A percentile compares a stretch with the other conserved stretches of the same genome.
Evolutionary conservation across 2,113 vertebrate genomes (phyloP).

Genomic region (Ptilorrhoa leucosticta): DNA sequence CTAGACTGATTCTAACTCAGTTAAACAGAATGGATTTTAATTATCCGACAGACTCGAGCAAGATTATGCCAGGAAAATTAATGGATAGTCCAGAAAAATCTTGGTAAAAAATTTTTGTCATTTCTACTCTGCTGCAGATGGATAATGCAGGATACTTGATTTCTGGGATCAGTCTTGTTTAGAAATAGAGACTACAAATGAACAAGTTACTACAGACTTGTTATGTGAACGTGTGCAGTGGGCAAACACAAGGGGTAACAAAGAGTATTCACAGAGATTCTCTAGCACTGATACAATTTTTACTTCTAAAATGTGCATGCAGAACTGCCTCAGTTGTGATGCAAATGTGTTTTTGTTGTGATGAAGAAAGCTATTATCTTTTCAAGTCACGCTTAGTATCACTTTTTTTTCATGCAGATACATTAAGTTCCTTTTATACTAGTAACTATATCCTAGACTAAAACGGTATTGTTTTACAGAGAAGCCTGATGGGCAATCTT

Average conservation of each 20-base stretch:
- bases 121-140: neutral
- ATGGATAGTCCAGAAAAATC: neutral
- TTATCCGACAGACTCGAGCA: neutral
- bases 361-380: neutral
- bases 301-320: neutral
- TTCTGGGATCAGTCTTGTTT: neutral
- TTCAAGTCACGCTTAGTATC: neutral
- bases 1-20: neutral
- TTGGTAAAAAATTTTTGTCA: neutral
- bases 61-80: neutral
- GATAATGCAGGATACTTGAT: neutral
- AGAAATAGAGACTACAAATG: neutral
- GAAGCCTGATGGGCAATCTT: neutral
- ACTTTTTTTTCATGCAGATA: neutral
- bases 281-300: neutral
- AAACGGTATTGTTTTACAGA: neutral
- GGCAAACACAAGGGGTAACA: neutral
- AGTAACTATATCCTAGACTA: neutral
- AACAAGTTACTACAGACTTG: neutral
- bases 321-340: neutral
- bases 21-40: constrained; percentile 20
- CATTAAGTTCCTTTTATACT: neutral
- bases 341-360: neutral
- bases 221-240: neutral
- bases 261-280: neutral